These are phyloP conservation scores for Rhabdophis nuchalis DNA, from an alignment of 2,797 vertebrate genomes.

Conservation along the genomic window DNA sequence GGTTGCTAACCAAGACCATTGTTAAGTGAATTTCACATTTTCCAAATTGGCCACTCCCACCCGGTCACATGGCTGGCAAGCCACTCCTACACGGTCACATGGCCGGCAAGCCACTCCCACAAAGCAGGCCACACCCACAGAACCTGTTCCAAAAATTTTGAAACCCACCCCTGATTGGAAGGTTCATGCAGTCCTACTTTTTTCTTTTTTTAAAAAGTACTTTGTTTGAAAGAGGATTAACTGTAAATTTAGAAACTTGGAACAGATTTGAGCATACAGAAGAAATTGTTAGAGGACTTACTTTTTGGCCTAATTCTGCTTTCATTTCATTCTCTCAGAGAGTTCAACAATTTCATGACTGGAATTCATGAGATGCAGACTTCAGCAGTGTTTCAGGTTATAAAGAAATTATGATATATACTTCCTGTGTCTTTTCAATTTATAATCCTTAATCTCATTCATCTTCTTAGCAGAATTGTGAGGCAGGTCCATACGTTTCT, in stretches of 20 bases:
- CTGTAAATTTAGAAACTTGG: slow-evolving; percentile 48
- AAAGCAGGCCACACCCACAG: too few species aligned
- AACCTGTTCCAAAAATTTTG: too few species aligned
- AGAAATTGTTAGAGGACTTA: neutral
- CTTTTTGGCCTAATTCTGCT: neutral
- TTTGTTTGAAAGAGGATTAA: slow-evolving; percentile 44
- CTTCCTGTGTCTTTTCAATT: neutral
- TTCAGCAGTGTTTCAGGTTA: neutral
- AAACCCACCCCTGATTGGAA: too few species aligned
- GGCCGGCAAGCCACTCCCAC: too few species aligned
- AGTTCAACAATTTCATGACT: neutral
- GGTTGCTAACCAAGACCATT: too few species aligned
- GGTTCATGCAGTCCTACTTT: slow-evolving; percentile 59
- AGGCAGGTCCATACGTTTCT: neutral
- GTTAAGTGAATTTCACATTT: too few species aligned
- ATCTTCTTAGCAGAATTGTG: neutral
- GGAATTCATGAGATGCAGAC: neutral
- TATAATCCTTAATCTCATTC: neutral
- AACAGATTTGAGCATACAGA: slow-evolving; percentile 34
- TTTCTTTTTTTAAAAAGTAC: slow-evolving; percentile 59
- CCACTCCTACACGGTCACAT: too few species aligned
- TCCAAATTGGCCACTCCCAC: too few species aligned
- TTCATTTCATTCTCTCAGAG: neutral
- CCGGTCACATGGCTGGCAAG: too few species aligned
- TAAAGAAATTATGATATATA: neutral